phyloP scores from a whole-genome alignment of 2,888 invertebrate genomes.

The Drosophila macrothrix region DNA sequence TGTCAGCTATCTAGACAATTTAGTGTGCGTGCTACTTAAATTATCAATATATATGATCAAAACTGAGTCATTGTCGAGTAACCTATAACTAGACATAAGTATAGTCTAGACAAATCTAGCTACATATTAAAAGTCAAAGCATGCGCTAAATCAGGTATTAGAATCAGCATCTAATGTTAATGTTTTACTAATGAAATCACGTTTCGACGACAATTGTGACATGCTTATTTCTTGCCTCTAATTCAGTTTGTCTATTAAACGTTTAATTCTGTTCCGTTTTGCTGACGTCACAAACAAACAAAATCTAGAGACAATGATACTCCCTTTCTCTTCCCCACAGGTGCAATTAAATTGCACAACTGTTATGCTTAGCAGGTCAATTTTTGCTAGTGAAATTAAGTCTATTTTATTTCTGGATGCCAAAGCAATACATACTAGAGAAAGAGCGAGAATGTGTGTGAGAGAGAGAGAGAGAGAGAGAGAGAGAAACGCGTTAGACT shows the following conservation, averaged over 20 bases:
- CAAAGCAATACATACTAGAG: conserved; percentile 10
- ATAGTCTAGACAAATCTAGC: background rate
- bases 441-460: background rate
- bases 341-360: conserved; percentile 57
- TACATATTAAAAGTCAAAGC: conserved; percentile 29
- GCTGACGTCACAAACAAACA: conserved; percentile 42
- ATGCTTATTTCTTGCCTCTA: background rate
- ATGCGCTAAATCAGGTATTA: conserved; percentile 14
- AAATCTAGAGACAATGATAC: conserved; percentile 33
- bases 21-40: background rate
- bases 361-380: conserved; percentile 23
- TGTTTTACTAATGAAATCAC: conserved; percentile 53
- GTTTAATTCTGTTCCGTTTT: conserved; percentile 31
- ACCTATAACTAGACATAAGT: conserved; percentile 3
- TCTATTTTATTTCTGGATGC: conserved; percentile 52
- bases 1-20: background rate
- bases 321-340: conserved; percentile 30
- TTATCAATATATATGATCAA: background rate
- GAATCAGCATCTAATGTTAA: conserved; percentile 19
- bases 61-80: conserved; percentile 7
- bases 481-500: background rate
- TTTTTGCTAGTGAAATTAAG: conserved; percentile 19
- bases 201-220: conserved; percentile 35
- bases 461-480: background rate
- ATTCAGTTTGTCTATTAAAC: conserved; percentile 31